Base-by-base conservation (phyloP, 2,113 vertebrate genomes). In the Steatornis caripensis region DNA sequence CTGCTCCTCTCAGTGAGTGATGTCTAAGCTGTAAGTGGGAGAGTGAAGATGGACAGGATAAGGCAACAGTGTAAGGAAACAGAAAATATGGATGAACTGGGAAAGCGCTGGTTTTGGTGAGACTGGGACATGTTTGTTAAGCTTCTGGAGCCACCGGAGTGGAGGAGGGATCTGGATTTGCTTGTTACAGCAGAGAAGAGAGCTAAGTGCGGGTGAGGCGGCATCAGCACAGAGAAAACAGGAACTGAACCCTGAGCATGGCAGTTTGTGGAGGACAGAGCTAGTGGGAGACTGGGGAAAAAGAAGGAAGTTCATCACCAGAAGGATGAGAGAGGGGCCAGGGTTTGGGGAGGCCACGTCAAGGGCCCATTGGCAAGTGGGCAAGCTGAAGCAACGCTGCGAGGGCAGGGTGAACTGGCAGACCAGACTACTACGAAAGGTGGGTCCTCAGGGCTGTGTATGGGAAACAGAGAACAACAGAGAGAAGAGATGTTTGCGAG, bases 341-440 rank as follows among this genome's bases (percentile, higher is more conserved):
- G 57, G 53, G 5, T 13, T 51, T 51, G 21, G 11, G 24, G 29
- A 66, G 41, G 26, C 20, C 24, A 10, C 0, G 0, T 69, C 37
- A 51, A 29, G 53, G 48, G 49, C 41, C 12, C 17, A 91, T 49
- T 41, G 54, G n/a, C 27, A 72, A 68, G 29, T 36, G 3, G 6
- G 39, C 45, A 29, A 34, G 41, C 54, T 74, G 60, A 54, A 80
- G 32, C n/a, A 22, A 11, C 24, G 46, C 62, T 39, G 6, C 29
- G 70, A 54, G 30, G 49, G 29, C 36, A 66, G 39, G 27, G 46
- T 61, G 30, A 81, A 26, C 29, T 30, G 58, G 22, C 58, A 89
- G 46, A 46, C 13, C 24, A 39, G 46, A 5, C 49, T 61, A 1
- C 36, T 51, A 6, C 0, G 2, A 36, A 46, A 51, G 29, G 23